Percentiles rank a stretch among this genome's conserved stretches.
phyloP scores from a whole-genome alignment of 2,888 invertebrate species.

The Cerceris ruficornis region DNA sequence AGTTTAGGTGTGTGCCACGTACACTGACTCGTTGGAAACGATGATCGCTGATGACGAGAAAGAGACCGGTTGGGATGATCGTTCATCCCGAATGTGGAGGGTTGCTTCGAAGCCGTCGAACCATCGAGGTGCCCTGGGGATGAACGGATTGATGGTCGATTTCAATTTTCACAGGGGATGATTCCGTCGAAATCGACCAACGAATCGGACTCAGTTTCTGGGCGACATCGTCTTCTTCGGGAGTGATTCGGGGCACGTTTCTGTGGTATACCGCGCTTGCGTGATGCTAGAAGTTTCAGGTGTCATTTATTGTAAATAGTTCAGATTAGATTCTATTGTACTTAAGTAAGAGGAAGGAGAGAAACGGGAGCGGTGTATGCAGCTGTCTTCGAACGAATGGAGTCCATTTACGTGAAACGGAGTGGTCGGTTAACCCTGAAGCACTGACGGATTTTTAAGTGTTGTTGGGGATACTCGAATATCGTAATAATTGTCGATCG shows the following conservation, averaged over 20 bases:
- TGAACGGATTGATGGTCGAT: neutral
- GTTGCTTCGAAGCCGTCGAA: neutral
- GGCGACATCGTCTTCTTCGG: constrained; percentile 4
- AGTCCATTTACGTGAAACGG: constrained; percentile 39
- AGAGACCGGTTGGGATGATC: neutral
- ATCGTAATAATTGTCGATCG: too few species aligned
- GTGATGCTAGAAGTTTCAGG: constrained; percentile 67
- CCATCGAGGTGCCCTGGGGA: neutral
- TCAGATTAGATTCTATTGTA: constrained; percentile 67
- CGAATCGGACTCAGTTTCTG: constrained; percentile 4
- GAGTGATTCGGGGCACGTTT: constrained; percentile 23
- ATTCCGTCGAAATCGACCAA: constrained; percentile 14
- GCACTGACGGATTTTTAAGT: neutral
- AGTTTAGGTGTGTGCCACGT: constrained; percentile 63
- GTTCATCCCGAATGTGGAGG: neutral
- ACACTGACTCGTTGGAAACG: constrained; percentile 21
- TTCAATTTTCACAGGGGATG: neutral
- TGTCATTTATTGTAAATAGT: constrained; percentile 76
- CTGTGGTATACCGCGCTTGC: constrained; percentile 57
- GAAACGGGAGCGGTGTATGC: constrained; percentile 28
- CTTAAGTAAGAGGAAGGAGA: constrained; percentile 14
- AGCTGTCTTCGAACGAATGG: constrained; percentile 42
- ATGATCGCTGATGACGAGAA: neutral
- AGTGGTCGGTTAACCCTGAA: constrained; percentile 17
- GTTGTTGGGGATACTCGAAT: neutral